Evolutionary conservation across 2,113 vertebrate genomes (phyloP), one percentile per base, ranked within the genome.

Genomic region (Phocoena sinus): DNA sequence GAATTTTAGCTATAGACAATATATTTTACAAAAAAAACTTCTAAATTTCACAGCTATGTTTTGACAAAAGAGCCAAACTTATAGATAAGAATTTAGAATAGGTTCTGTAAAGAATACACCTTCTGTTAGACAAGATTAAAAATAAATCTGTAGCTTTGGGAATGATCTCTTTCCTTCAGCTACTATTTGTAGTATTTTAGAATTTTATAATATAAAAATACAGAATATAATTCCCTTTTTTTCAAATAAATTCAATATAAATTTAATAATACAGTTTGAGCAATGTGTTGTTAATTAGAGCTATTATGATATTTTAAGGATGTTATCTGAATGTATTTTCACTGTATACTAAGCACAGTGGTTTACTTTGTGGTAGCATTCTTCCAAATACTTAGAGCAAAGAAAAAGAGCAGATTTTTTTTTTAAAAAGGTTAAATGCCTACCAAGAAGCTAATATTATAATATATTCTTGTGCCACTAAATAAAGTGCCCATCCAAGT

Each of bases 351-450:
- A 94, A 82, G 70, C 14, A 53, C 0, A 0, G 50, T 87, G 2
- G 2, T 68, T 36, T 60, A 56, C 80, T 92, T 95, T 89, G 21
- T 47, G 67, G 47, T 90, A 31, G 10, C 70, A 83, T 93, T 94
- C 94, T 93, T 98, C 41, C 86, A 92, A 82, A 88, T 56, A 96
- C 91, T 23, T 26, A 89, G 9, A 47, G 58, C 2, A 93, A 36
- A 88, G 86, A 85, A 17, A 76, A 91, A 93, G 12, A 83, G 1
- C 11, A 56, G 2, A 20, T 23, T 31, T 76, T 50, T 50, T 76
- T 33, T 44, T 31, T 3, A 50, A 50, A 11, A 91, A 81, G 95
- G 73, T 23, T 74, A 95, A 96, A 31, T 8, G 65, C 74, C 33
- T 62, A 77, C 6, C 47, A 83, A 97, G n/a, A n/a, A 96, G 33